Evolutionary conservation across 2,888 invertebrate species (phyloP), one percentile per base, ranked within the genome.

Genomic region (Trypoxylon attenuatum): DNA sequence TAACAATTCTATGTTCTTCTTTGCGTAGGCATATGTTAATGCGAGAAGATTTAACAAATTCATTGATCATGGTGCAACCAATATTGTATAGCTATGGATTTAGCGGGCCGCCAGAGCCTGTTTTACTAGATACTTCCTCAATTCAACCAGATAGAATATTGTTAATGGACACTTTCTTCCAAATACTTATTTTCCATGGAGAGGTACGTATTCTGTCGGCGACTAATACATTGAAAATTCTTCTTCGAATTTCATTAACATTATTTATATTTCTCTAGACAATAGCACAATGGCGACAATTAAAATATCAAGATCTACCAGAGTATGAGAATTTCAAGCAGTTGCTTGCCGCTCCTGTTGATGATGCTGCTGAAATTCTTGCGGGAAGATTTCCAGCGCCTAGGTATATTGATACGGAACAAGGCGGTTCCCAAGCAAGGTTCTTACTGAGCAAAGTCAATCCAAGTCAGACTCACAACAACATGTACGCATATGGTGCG

Each of bases 101-200:
- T 88, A 96, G 95, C 82, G 98, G 98, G 0, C 96, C 97, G 0
- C 98, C 98, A 0, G 97, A 98, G 89, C 98, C 99, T 0, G 99
- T 99, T 3, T 89, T 99, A 18, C 89, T 99, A 29, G 99, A 99
- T 87, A 97, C 99, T 2, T 97, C 97, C 51, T 97, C 97, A 67
- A 99, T 99, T 83, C 96, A 98, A 87, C 94, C 98, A 0, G 99
- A 99, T 87, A 91, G 97, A 63, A 99, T 99, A 81, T 90, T 99
- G 42, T 91, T 99, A 54, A 98, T 99, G 98, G 99, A 99, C 88
- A 99, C 99, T 0, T 99, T 99, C 90, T 99, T 99, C 92, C 99
- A 99, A 89, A 97, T 99, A 83, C 92, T 99, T 57, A 99, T 99
- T 82, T 99, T 98, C 88, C 98, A 98, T 83, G 99, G 99, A 86